Base-by-base conservation (phyloP, 2,797 vertebrate species). In the Tokudaia tokunoshimensis region DNA sequence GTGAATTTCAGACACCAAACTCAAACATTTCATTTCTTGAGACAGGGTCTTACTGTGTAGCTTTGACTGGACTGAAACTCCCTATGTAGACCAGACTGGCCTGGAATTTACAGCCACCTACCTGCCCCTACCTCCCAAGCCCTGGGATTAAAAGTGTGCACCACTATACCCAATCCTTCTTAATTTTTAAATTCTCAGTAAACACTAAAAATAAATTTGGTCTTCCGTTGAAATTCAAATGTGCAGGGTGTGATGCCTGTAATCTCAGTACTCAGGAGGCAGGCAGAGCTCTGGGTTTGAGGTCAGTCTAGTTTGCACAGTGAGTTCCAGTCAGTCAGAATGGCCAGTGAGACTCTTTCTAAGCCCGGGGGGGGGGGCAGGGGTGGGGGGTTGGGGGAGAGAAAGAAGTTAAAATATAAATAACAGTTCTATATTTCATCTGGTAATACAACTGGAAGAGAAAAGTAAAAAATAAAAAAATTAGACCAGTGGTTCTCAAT, bases 1-100 rank as follows among this genome's bases (percentile, higher is more conserved):
- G 65, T 91, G 50, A 94, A 91, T 92, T 91, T 92, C n/a, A 94
- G 81, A 94, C 59, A 91, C 19, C 59, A 74, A 3, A 50, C 31
- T 29, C 29, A 19, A 24, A 34, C 31, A 15, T 52, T n/a, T 67
- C 57, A 10, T 83, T 61, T 83, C 31, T 50, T 13, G 31, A 86
- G 83, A 52, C 31, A 70, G 61, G 41, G 82, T 50, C 29, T 52
- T 20, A 70, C 63, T 67, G 31, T n/a, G 83, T 24, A 85, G 44
- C 83, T n/a, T n/a, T 67, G 83, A 50, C 29, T 22, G 61, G 17
- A 34, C 82, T 50, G 83, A 31, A 67, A 65, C 41, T 84, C 17
- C 9, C 34, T 50, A 15, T 24, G 44, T 70, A 85, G 44, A 50
- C 12, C 31, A 85, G 63, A 63, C 63, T 85, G n/a, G 20, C 11